Evolutionary conservation across 1,140 invertebrate species (phyloP).

Genomic region (Sipha flava): DNA sequence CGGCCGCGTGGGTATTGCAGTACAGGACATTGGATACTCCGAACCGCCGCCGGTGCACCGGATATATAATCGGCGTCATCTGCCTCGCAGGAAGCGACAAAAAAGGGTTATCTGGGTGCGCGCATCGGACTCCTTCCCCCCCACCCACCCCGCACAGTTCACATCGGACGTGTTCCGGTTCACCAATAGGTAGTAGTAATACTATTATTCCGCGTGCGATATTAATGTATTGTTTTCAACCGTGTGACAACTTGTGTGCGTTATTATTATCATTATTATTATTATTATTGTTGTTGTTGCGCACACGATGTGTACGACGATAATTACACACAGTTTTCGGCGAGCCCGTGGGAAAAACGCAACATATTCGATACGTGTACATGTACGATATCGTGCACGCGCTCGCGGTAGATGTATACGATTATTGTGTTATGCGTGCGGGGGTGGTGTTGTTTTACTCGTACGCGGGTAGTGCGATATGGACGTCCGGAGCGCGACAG

Average conservation of each 20-base stretch:
- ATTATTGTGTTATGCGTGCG: too few relatives aligned
- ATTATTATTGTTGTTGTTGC: background rate
- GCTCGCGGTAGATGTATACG: background rate
- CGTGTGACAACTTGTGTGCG: background rate
- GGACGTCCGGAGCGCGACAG: too few relatives aligned
- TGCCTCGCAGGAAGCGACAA: slow-evolving; percentile 26
- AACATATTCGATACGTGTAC: background rate
- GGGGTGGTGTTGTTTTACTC: background rate
- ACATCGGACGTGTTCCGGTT: slow-evolving; percentile 18
- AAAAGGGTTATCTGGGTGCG: slow-evolving; percentile 11
- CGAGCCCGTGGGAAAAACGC: slow-evolving; percentile 14
- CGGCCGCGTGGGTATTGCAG: background rate
- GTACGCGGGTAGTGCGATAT: background rate
- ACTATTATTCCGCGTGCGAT: slow-evolving; percentile 9
- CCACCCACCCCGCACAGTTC: background rate
- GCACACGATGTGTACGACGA: background rate
- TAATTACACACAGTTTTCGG: background rate
- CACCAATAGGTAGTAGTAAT: slow-evolving; percentile 5
- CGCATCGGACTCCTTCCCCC: background rate
- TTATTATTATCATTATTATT: background rate
- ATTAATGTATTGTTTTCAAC: background rate
- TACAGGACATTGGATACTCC: slow-evolving; percentile 21
- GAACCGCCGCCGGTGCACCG: background rate
- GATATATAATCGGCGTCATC: slow-evolving; percentile 27
- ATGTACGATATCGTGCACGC: background rate